These are phyloP conservation scores for Heliconius aoede DNA, from an alignment of 2,888 invertebrate genomes.

Conservation along the genomic window DNA sequence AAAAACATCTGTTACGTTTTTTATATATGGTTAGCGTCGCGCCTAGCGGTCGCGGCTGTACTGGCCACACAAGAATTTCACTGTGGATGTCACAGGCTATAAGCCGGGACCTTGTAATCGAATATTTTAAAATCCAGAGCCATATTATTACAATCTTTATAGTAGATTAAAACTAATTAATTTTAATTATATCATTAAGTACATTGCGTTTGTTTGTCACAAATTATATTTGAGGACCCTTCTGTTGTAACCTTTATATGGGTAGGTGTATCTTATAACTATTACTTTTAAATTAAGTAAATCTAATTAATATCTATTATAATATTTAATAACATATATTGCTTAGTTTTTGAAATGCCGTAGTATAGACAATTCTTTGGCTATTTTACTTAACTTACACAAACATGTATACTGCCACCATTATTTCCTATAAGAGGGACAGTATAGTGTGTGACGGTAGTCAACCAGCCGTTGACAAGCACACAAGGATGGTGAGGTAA, in stretches of 20 bases:
- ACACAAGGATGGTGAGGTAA: slow-evolving; percentile 41
- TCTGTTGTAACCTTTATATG: background rate
- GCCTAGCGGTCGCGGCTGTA: background rate
- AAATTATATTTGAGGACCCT: background rate
- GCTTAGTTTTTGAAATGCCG: too few species aligned
- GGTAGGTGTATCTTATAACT: background rate
- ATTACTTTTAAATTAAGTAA: background rate
- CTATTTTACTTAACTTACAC: background rate
- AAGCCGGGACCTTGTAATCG: background rate
- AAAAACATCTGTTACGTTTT: background rate
- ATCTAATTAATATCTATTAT: background rate
- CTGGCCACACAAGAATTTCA: background rate
- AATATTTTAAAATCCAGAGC: background rate
- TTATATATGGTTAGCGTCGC: background rate
- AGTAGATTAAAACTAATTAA: background rate
- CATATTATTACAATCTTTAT: background rate
- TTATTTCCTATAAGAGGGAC: too few species aligned
- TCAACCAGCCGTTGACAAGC: slow-evolving; percentile 36
- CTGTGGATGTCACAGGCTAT: background rate
- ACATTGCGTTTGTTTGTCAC: background rate
- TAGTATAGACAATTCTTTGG: background rate
- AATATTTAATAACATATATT: too few species aligned
- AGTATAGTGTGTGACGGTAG: slow-evolving; percentile 16
- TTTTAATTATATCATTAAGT: background rate
- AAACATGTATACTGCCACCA: background rate